Conservation (phyloP, 2,797 vertebrate species). For the Diplodus puntazzo region DNA sequence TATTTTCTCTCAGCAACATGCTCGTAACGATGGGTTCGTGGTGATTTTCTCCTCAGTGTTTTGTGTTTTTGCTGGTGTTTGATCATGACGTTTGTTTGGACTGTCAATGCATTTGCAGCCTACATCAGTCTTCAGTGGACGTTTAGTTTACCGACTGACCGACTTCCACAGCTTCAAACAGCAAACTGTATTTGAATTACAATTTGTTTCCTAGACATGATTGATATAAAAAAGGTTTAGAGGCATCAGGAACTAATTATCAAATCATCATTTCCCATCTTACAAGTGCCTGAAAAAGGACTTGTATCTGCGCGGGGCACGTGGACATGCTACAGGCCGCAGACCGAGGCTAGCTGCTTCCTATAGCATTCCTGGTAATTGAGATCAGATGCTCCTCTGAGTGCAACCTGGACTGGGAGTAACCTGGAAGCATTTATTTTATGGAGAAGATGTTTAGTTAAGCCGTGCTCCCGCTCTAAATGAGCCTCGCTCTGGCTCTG, state of each 20-base stretch:
- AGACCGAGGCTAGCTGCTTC: conserved; percentile 73
- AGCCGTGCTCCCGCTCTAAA: conserved; percentile 82
- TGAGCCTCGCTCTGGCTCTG: conserved; percentile 78
- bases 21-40: background rate
- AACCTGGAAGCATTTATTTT: conserved; percentile 98
- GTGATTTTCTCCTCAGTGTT: background rate
- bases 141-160: conserved; percentile 18
- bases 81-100: conserved; percentile 26
- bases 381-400: conserved; percentile 89
- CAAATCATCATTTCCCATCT: conserved; percentile 76
- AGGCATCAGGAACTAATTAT: conserved; percentile 83
- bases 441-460: conserved; percentile 90
- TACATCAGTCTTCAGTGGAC: conserved; percentile 11
- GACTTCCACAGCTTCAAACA: conserved; percentile 30
- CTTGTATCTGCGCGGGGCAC: conserved; percentile 57
- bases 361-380: conserved; percentile 88
- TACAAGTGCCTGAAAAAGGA: conserved; percentile 64
- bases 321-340: conserved; percentile 50
- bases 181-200: conserved; percentile 47
- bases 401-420: conserved; percentile 86
- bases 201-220: conserved; percentile 69
- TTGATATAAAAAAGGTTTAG: conserved; percentile 79
- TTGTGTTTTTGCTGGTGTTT: conserved; percentile 12
- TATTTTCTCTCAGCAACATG: background rate
- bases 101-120: conserved; percentile 8